Base-by-base conservation (phyloP, 2,797 vertebrate genomes). In the Paratrypauchen microcephalus region DNA sequence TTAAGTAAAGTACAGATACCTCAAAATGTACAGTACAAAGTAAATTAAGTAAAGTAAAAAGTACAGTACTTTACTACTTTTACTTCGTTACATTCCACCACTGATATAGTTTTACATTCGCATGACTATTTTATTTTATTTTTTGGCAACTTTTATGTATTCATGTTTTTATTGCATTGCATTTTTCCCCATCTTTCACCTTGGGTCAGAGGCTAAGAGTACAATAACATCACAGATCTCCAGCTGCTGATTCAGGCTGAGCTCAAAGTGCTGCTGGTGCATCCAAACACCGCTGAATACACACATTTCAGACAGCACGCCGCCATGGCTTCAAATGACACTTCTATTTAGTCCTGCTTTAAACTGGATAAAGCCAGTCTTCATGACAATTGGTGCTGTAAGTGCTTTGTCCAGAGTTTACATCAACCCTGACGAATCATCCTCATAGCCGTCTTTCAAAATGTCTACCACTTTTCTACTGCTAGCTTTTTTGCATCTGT, bases 201-300 rank as follows among this genome's bases (percentile, higher is more conserved):
- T 30, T 65, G 47, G 23, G 47, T 65, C 47, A 9, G 26, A 66
- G 50, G 50, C 32, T 52, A 32, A 54, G 48, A 7, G 28, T 16
- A 11, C 2, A 19, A 30, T 28, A 65, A 50, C 45, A 52, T 65
- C 24, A 50, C 63, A 48, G 28, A 66, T 66, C 28, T 28, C 26
- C 48, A 21, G 28, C 1, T 66, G 64, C 64, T 66, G 64, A 66
- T 54, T 66, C 48, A 66, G 48, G 6, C 11, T 19, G 12, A 54
- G 9, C 47, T 48, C 2, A 28, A 65, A 50, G 24, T 65, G 63
- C 63, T 65, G 63, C 47, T n/a, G 50, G 48, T 55, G 64, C 64
- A 54, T 52, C 45, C 19, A 21, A 66, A 54, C 64, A 32, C 15
- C n/a, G 64, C 64, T 66, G 64, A 66, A 54, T 28, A 32, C 48